A percentile compares a stretch with the other conserved stretches of the same genome.
Conservation (phyloP, 2,888 invertebrate genomes). For the Leptinotarsa peninsularis region DNA sequence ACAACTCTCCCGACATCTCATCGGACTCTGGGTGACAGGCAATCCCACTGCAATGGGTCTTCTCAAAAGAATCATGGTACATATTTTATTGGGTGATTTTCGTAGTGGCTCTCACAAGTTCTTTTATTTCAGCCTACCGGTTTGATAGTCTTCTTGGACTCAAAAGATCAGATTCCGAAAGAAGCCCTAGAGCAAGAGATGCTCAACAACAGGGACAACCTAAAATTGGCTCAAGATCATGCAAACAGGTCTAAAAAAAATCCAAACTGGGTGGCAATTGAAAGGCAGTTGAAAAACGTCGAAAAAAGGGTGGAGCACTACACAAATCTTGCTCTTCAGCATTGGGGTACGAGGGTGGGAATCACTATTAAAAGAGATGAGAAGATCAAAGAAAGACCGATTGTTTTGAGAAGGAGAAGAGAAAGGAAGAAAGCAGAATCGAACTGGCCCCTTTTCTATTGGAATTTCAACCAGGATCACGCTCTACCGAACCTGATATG, state of each 20-base stretch:
- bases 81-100: slow-evolving; percentile 42
- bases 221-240: slow-evolving; percentile 91
- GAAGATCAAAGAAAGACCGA: slow-evolving; percentile 82
- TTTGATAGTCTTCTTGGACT: slow-evolving; percentile 88
- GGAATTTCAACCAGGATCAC: slow-evolving; percentile 94
- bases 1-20: slow-evolving; percentile 92
- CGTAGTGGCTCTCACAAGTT: background rate
- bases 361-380: slow-evolving; percentile 71
- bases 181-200: slow-evolving; percentile 78
- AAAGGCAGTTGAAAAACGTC: slow-evolving; percentile 79
- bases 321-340: slow-evolving; percentile 75
- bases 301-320: slow-evolving; percentile 85
- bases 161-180: slow-evolving; percentile 84
- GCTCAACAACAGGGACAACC: slow-evolving; percentile 88
- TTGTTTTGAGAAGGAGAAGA: slow-evolving; percentile 89
- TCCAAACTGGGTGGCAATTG: slow-evolving; percentile 79
- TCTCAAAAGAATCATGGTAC: slow-evolving; percentile 87
- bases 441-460: slow-evolving; percentile 95
- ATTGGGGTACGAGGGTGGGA: slow-evolving; percentile 77
- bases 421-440: slow-evolving; percentile 88
- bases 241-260: slow-evolving; percentile 76
- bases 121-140: slow-evolving; percentile 83
- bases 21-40: slow-evolving; percentile 96
- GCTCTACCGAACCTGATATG: slow-evolving; percentile 96
- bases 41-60: slow-evolving; percentile 92